Evolutionary conservation across 2,888 invertebrate species (phyloP).

Genomic region (Apoderus coryli): DNA sequence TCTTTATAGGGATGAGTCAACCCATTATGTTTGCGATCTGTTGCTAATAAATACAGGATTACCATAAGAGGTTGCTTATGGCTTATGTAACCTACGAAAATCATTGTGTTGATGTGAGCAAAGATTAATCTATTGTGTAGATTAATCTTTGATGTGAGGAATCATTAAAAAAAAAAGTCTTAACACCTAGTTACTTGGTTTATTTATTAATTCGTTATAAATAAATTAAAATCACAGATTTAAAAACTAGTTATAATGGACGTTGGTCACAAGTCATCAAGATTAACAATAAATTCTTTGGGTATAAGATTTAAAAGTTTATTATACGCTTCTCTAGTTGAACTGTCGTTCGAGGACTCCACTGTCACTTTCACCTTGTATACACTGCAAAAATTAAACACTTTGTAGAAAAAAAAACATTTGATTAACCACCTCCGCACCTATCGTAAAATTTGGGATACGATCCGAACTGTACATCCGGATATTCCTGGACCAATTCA

Average conservation of each 20-base stretch:
- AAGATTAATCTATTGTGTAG: too few species aligned
- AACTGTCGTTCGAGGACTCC: constrained; percentile 31
- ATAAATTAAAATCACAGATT: not conserved
- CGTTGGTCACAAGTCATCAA: constrained; percentile 9
- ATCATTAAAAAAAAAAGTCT: too few species aligned
- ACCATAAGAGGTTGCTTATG: too few species aligned
- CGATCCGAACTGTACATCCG: constrained; percentile 37
- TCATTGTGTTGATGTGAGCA: too few species aligned
- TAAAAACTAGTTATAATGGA: constrained; percentile 1
- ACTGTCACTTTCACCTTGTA: constrained; percentile 38
- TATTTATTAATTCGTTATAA: not conserved
- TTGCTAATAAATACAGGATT: too few species aligned
- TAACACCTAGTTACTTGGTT: too few species aligned
- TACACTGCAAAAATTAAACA: constrained; percentile 24
- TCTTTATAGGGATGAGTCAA: too few species aligned
- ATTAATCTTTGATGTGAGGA: too few species aligned
- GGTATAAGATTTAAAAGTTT: constrained; percentile 30
- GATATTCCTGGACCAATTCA: constrained; percentile 32
- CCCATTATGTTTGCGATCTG: too few species aligned
- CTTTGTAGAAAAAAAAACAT: constrained; percentile 4
- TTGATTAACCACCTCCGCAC: too few species aligned
- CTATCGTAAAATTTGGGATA: constrained; percentile 35
- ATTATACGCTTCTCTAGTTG: constrained; percentile 28
- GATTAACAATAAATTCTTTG: constrained; percentile 20
- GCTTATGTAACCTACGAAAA: too few species aligned